Evolutionary conservation across 2,888 invertebrate genomes (phyloP).

Genomic region (Deilephila elpenor): DNA sequence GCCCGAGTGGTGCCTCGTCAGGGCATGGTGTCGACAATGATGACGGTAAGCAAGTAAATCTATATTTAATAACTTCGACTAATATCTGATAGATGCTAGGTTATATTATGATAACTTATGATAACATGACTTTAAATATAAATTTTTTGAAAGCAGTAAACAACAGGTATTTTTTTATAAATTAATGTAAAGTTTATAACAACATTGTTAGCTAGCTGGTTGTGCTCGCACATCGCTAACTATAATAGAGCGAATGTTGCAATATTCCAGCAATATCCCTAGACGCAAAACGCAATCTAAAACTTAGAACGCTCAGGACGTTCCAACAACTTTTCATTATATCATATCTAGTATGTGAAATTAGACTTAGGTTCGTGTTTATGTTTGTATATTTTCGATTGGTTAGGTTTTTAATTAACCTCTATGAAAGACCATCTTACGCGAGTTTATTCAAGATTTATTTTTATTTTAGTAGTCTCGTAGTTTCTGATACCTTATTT

Average conservation of each 20-base stretch:
- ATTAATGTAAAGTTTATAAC: no score
- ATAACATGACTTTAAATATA: no score
- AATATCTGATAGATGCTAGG: no score
- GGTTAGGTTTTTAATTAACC: background rate
- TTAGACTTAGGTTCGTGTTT: no score
- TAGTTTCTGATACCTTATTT: no score
- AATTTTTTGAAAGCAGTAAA: no score
- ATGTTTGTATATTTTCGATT: background rate
- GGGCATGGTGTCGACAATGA: conserved; percentile 69
- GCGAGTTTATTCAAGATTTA: no score
- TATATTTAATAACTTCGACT: background rate
- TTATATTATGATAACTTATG: no score
- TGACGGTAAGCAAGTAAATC: conserved; percentile 57
- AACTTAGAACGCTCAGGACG: background rate
- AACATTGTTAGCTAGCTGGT: background rate
- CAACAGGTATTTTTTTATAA: no score
- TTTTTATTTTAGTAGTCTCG: no score
- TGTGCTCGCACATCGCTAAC: background rate
- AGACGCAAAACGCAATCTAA: conserved; percentile 14
- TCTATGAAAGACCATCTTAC: background rate
- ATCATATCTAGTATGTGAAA: conserved; percentile 1
- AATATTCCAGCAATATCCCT: conserved; percentile 6
- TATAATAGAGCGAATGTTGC: background rate
- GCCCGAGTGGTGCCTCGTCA: conserved; percentile 72
- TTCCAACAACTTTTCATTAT: background rate